Base-by-base conservation (phyloP, 2,888 invertebrate species). In the Lapara coniferarum region DNA sequence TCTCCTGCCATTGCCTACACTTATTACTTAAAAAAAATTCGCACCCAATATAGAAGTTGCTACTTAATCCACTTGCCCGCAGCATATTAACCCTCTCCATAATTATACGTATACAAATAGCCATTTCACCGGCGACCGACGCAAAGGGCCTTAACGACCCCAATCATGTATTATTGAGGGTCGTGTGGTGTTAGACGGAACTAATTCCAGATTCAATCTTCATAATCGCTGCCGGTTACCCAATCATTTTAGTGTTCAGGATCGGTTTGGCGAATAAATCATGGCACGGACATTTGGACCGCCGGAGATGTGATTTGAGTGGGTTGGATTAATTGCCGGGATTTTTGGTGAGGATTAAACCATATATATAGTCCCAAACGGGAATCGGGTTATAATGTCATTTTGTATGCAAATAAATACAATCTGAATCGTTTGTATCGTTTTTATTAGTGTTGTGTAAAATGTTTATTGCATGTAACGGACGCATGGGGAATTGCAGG, bases 161-260 rank as follows among this genome's bases (percentile, higher is more conserved):
- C 78, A 80, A 81, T 81, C 80, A 79, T 71, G 69, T 75, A 75
- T 78, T 79, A 80, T 80, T 70, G 80, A 71, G 69, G 70, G 68
- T 68, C 14, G 72, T 70, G 70, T 53, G 68, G 69, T 72, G 73
- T 72, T 66, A 70, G 71, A 68, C 75, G 69, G 72, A 74, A 78
- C 79, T 81, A 84, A 84, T 86, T 83, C 81, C 73, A 77, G 75
- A 80, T 85, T 81, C 83, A 82, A 83, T 85, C 67, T 49, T 63
- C 63, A 63, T 63, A 63, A 63, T 63, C 63, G 63, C 49, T 13
- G 49, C 63, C 63, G 63, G 63, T 63, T 63, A 63, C 49, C 63
- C 63, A 63, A 63, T 63, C 46, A 56, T 67, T 67, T 67, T 56
- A 67, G 53, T 67, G 67, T 46, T 67, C 67, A 44, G 67, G 56